Percentiles rank a stretch among this genome's conserved stretches.
Conservation (phyloP, 2,113 vertebrate species). For the Tenrec ecaudatus region DNA sequence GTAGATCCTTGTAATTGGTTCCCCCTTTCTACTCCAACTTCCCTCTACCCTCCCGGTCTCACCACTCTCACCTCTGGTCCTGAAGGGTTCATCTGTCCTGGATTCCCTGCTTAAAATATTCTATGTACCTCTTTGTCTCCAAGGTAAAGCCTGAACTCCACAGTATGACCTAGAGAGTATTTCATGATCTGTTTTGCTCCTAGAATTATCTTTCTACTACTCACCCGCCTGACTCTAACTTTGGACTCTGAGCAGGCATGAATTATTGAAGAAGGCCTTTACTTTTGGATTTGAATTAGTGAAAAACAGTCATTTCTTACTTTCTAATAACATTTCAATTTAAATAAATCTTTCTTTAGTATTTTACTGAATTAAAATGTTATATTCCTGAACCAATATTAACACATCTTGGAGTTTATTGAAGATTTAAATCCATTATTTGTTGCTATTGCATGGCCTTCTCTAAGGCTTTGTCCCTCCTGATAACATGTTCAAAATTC, state of each 20-base stretch:
- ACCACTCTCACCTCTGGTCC: too few relatives aligned
- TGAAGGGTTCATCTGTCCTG: too few relatives aligned
- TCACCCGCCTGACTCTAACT: neutral
- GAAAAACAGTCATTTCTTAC: neutral
- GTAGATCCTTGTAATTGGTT: too few relatives aligned
- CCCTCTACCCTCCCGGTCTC: too few relatives aligned
- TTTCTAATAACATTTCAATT: neutral
- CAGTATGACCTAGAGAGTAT: neutral
- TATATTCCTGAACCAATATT: neutral
- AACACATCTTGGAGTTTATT: neutral
- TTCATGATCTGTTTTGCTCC: neutral
- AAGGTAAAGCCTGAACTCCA: neutral
- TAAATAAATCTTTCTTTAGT: neutral
- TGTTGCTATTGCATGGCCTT: neutral
- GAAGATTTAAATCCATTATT: neutral
- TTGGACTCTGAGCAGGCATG: neutral
- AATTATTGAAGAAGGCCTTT: neutral
- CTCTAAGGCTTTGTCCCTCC: too few relatives aligned
- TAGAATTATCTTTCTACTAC: neutral
- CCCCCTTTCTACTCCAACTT: too few relatives aligned
- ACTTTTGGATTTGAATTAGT: neutral
- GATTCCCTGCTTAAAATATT: neutral
- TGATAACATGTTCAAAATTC: too few relatives aligned
- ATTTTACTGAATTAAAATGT: neutral
- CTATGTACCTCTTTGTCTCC: neutral